Conservation (phyloP, 1,140 invertebrate genomes). For the Aricia agestis region DNA sequence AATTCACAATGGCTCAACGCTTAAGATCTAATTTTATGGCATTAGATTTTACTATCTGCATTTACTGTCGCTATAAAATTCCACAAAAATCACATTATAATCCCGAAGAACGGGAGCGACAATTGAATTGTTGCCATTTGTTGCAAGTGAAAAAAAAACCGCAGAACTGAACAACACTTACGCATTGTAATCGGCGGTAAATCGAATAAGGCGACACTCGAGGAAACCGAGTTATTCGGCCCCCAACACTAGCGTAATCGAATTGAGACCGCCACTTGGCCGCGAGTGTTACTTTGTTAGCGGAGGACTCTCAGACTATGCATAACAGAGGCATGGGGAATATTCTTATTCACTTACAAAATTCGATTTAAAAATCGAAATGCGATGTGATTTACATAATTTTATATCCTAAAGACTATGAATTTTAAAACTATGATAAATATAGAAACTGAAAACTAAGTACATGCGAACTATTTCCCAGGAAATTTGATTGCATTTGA, state of each 20-base stretch:
- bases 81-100: background rate
- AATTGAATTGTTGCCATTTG: slow-evolving; percentile 20
- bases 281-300: slow-evolving; percentile 68
- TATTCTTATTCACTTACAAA: background rate
- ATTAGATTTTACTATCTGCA: background rate
- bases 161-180: slow-evolving; percentile 49
- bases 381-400: background rate
- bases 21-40: too few relatives aligned
- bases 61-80: background rate
- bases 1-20: too few relatives aligned
- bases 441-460: too few relatives aligned
- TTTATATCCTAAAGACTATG: background rate
- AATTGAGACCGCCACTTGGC: slow-evolving; percentile 65
- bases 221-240: slow-evolving; percentile 57
- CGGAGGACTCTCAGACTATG: slow-evolving; percentile 40
- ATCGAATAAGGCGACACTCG: slow-evolving; percentile 64
- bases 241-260: slow-evolving; percentile 66
- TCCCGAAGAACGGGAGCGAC: background rate
- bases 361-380: background rate
- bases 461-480: too few relatives aligned
- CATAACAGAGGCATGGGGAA: slow-evolving; percentile 15
- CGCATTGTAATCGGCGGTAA: slow-evolving; percentile 62
- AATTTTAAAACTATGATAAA: too few relatives aligned
- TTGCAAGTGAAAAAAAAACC: slow-evolving; percentile 33
- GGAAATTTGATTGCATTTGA: too few relatives aligned